phyloP scores from a whole-genome alignment of 2,797 vertebrate genomes.

The Crocodylus rhombifer region DNA sequence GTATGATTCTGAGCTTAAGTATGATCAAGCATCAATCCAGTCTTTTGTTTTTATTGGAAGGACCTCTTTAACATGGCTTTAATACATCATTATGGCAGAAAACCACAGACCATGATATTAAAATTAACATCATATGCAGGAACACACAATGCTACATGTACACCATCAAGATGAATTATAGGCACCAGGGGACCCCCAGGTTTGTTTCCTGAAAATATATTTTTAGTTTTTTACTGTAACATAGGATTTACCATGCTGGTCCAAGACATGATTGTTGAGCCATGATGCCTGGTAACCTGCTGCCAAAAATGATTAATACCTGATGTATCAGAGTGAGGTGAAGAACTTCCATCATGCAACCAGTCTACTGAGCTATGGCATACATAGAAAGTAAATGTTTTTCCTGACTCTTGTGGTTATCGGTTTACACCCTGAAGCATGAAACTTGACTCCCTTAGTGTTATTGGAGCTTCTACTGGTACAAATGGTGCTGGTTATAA shows the following conservation, averaged over 20 bases:
- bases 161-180: neutral
- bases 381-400: neutral
- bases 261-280: neutral
- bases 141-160: neutral
- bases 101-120: neutral
- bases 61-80: neutral
- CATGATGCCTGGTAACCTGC: neutral
- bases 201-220: no score
- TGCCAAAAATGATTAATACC: neutral
- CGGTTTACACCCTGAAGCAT: neutral
- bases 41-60: neutral
- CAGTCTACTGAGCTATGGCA: neutral
- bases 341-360: neutral
- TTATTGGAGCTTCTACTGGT: rapidly evolving
- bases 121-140: neutral
- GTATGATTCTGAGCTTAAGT: neutral
- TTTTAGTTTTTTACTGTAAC: neutral
- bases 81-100: neutral
- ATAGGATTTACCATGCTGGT: neutral
- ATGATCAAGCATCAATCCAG: neutral
- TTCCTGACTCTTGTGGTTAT: neutral
- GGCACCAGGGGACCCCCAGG: neutral
- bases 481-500: neutral
- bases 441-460: neutral
- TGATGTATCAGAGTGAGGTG: neutral